Percentiles rank a stretch among this genome's conserved stretches.
These are phyloP conservation scores for Danionella cerebrum DNA, from an alignment of 2,113 vertebrate genomes.

Conservation along the genomic window DNA sequence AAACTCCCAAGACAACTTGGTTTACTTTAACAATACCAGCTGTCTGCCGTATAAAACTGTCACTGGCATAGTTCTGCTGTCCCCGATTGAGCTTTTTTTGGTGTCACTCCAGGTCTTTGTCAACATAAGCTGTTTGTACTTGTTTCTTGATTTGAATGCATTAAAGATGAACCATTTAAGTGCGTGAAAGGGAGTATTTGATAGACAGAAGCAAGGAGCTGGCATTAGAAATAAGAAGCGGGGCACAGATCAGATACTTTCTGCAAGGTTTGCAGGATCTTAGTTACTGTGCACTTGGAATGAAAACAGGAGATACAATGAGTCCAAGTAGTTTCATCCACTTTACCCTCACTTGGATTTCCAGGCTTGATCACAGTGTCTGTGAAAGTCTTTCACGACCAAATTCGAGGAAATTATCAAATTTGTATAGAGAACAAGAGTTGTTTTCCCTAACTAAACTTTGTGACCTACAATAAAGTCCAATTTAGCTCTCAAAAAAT, in stretches of 20 bases:
- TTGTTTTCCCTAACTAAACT: constrained; percentile 35
- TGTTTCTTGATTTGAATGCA: constrained; percentile 40
- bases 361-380: constrained; percentile 38
- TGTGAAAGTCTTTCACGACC: constrained; percentile 39
- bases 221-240: constrained; percentile 26
- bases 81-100: constrained; percentile 41
- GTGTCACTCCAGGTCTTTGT: constrained; percentile 33
- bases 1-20: constrained; percentile 40
- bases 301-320: constrained; percentile 55
- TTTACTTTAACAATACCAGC: constrained; percentile 31
- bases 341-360: constrained; percentile 45
- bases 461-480: constrained; percentile 40
- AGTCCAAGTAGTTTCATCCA: constrained; percentile 57
- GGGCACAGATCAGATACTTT: constrained; percentile 51
- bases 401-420: constrained; percentile 37
- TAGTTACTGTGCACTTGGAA: constrained; percentile 49
- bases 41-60: constrained; percentile 42
- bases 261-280: constrained; percentile 43
- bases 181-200: neutral
- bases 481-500: constrained; percentile 37
- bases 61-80: constrained; percentile 43
- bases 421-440: constrained; percentile 17
- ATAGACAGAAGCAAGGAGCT: constrained; percentile 11
- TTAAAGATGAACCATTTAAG: constrained; percentile 40
- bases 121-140: constrained; percentile 8